phyloP scores from a whole-genome alignment of 2,888 invertebrate species.

The Dynastes tityus region DNA sequence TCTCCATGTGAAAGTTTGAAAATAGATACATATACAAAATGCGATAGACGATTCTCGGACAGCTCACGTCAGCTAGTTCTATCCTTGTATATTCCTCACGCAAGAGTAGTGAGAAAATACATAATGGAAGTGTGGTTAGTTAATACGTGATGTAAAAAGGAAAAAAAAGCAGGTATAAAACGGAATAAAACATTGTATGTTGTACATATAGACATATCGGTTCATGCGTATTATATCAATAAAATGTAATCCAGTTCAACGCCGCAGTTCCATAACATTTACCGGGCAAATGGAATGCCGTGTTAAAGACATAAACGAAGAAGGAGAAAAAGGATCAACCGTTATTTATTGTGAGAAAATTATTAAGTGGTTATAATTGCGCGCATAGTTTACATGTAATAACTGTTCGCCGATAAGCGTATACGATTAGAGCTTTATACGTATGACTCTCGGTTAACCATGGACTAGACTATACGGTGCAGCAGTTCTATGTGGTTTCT shows the following conservation, averaged over 20 bases:
- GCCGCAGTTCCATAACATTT: too few relatives aligned
- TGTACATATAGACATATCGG: background rate
- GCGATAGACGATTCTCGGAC: slow-evolving; percentile 13
- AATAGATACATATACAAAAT: slow-evolving; percentile 36
- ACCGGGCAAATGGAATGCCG: background rate
- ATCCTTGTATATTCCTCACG: background rate
- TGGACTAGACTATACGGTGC: background rate
- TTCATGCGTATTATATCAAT: background rate
- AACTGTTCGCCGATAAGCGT: slow-evolving; percentile 7
- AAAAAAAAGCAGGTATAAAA: background rate
- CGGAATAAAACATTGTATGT: background rate
- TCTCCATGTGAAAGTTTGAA: slow-evolving; percentile 53
- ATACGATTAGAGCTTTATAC: background rate
- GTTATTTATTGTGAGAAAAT: slow-evolving; percentile 44
- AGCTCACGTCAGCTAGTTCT: background rate
- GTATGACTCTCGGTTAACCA: background rate
- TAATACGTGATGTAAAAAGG: slow-evolving; percentile 4
- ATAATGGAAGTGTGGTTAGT: background rate
- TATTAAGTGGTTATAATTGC: slow-evolving; percentile 37
- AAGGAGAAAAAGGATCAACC: slow-evolving; percentile 24
- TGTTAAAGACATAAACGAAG: background rate
- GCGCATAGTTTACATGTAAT: slow-evolving; percentile 25
- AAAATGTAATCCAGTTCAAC: slow-evolving; percentile 18
- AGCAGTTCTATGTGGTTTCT: background rate
- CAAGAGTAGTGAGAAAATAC: background rate